Percentiles rank a stretch among this genome's conserved stretches.
phyloP scores from a whole-genome alignment of 2,797 vertebrate species.

The Galaxias olidus region DNA sequence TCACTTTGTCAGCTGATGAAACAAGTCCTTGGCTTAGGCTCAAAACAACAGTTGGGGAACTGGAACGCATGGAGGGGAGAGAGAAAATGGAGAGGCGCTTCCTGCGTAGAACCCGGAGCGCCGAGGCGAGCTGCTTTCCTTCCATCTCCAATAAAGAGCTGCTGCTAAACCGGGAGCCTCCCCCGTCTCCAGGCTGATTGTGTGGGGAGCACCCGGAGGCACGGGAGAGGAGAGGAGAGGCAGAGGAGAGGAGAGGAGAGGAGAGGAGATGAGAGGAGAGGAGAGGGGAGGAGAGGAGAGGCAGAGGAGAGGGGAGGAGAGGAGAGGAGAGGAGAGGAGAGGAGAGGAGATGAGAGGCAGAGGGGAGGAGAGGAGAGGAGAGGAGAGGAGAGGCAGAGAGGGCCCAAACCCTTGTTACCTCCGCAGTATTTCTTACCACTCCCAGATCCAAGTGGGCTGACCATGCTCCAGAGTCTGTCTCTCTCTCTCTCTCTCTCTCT shows the following conservation, averaged over 20 bases:
- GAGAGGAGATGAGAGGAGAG: conserved; percentile 15
- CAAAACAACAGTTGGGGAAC: conserved; percentile 11
- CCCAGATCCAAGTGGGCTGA: too few relatives aligned
- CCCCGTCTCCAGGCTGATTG: too few relatives aligned
- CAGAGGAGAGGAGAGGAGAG: conserved; percentile 5
- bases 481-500: neutral
- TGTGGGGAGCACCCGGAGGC: too few relatives aligned
- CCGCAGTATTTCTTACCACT: too few relatives aligned
- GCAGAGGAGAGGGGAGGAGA: conserved; percentile 1
- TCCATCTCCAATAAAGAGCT: too few relatives aligned
- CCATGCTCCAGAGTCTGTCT: too few relatives aligned
- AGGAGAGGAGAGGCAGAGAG: neutral
- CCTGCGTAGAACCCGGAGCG: too few relatives aligned
- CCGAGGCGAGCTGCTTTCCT: too few relatives aligned
- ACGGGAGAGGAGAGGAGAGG: neutral
- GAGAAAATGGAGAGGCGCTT: neutral
- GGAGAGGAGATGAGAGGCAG: neutral
- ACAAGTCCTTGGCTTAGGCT: conserved; percentile 2
- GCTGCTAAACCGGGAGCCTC: too few relatives aligned
- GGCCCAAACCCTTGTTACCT: too few relatives aligned
- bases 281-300: conserved; percentile 26
- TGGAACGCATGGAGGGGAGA: conserved; percentile 26
- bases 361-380: neutral
- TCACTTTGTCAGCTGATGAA: conserved; percentile 4
- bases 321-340: neutral